These are phyloP conservation scores for Diarsia dahlii DNA, from an alignment of 2,888 invertebrate species.

Conservation along the genomic window DNA sequence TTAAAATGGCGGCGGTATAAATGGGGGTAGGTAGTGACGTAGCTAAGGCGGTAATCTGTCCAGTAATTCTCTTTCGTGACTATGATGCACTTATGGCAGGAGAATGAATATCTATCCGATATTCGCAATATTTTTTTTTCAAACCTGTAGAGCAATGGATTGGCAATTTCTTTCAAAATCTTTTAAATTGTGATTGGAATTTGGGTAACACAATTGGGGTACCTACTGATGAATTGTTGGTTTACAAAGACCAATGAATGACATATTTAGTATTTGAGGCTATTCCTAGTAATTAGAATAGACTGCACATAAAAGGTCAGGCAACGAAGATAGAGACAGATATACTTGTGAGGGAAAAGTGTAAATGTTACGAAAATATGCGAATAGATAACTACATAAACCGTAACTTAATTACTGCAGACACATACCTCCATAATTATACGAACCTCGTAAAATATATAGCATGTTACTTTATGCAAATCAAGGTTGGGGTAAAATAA, in stretches of 20 bases:
- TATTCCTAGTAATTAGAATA: not conserved
- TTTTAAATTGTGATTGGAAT: not conserved
- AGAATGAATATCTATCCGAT: not conserved
- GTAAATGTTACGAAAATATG: not conserved
- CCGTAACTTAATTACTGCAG: conserved; percentile 18
- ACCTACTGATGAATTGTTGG: not conserved
- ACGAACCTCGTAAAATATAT: not conserved
- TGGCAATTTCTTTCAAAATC: not conserved
- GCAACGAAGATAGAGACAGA: not conserved
- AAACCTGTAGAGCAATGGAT: not conserved
- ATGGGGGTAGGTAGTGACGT: conserved; percentile 16
- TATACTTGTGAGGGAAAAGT: not conserved
- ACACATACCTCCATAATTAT: not conserved
- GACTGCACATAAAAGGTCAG: not conserved
- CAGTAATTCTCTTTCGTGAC: conserved; percentile 31
- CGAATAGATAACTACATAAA: not conserved
- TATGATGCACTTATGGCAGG: conserved; percentile 15
- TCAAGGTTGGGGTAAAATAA: conserved; percentile 46
- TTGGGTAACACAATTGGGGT: not conserved
- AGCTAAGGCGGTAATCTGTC: conserved; percentile 39
- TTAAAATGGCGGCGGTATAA: conserved; percentile 61
- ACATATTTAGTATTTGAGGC: not conserved
- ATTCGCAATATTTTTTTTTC: not conserved
- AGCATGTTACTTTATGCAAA: conserved; percentile 44
- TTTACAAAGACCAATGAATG: not conserved